Base-by-base conservation (phyloP, 2,888 invertebrate species). In the Euspilapteryx auroguttella region DNA sequence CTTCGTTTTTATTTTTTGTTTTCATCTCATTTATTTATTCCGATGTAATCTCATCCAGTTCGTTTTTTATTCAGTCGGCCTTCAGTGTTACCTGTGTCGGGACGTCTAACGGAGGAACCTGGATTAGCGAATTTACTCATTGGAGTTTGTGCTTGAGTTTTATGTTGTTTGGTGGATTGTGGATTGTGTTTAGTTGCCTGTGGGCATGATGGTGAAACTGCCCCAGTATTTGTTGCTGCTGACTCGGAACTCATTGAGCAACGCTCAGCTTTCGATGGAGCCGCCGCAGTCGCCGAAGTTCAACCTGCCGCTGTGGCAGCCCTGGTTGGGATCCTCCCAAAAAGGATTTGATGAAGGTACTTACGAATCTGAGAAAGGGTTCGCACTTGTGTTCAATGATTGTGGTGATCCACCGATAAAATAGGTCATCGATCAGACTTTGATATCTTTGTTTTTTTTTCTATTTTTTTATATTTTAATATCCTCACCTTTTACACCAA, bases 21-120 rank as follows among this genome's bases (percentile, higher is more conserved):
- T 77, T 75, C 71, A 69, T 73, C 75, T 75, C 75, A 75, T 77
- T 76, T 76, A 75, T 76, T 75, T 76, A 75, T 76, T 76, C 76
- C 76, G 68, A 73, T 75, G 76, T 77, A 76, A 77, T 76, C 71
- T 75, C 68, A 64, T 69, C 71, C 69, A 71, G 65, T 59, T 69
- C 58, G 61, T 69, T 76, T 76, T 75, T 75, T 76, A 71, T 73
- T 71, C 75, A 76, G 68, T 76, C 69, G 66, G 65, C 71, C 71
- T 73, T 73, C 65, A 69, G 71, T 66, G 54, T 65, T 76, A 75
- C 73, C 71, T 76, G 75, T 64, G 69, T 55, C 44, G 55, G 61
- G 71, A 68, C 66, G 73, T 64, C 53, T 17, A 17, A 6, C 17
- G n/a, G n/a, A n/a, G n/a, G n/a, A n/a, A n/a, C n/a, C n/a, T n/a